phyloP scores from a whole-genome alignment of 2,888 invertebrate species.

The Sinodicranocentrus sp. region DNA sequence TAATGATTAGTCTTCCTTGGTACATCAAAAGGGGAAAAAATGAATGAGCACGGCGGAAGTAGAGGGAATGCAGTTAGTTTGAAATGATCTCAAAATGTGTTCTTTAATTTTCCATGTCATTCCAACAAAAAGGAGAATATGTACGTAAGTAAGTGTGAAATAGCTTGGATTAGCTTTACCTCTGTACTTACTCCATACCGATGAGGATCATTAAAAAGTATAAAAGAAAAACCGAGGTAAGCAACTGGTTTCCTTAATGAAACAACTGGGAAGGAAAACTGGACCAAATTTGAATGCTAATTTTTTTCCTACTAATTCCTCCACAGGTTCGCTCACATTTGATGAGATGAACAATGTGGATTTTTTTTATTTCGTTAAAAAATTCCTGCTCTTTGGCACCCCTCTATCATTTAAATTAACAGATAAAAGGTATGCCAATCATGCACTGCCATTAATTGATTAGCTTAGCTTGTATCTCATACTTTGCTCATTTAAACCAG shows the following conservation, averaged over 20 bases:
- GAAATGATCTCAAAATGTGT: constrained; percentile 3
- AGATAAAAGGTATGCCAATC: constrained; percentile 6
- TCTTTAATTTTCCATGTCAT: constrained; percentile 12
- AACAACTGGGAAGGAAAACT: neutral
- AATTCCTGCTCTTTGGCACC: neutral
- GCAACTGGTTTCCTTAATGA: neutral
- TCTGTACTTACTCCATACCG: neutral
- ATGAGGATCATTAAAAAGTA: neutral
- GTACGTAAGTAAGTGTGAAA: constrained; percentile 21
- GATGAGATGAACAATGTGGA: neutral
- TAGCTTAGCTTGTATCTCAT: neutral
- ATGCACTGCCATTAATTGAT: constrained; percentile 11
- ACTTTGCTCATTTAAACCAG: neutral
- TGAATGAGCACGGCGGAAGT: constrained; percentile 39
- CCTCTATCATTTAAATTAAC: neutral
- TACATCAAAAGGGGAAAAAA: constrained; percentile 41
- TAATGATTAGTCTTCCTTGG: constrained; percentile 25
- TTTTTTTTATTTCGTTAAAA: neutral
- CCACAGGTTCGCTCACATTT: neutral
- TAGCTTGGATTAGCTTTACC: neutral
- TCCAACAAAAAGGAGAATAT: neutral
- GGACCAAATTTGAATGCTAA: constrained; percentile 47
- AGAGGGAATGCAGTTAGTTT: neutral
- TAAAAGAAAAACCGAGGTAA: neutral
- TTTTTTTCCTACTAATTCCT: constrained; percentile 5